Percentiles rank a stretch among this genome's conserved stretches.
Conservation (phyloP, 2,113 vertebrate genomes). For the Cervus canadensis region DNA sequence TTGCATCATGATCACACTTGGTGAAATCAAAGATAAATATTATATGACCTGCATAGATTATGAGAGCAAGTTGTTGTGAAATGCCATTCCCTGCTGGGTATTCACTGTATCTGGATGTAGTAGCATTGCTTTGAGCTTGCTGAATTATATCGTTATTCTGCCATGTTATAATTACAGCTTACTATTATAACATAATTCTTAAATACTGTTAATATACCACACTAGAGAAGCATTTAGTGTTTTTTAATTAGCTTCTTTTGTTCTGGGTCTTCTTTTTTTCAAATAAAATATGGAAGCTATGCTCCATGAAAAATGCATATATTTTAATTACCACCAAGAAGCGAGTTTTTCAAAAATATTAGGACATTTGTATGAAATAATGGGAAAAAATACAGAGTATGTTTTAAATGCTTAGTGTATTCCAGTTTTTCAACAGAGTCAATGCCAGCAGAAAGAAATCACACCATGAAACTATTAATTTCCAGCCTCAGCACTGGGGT, state of each 20-base stretch:
- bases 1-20: conserved; percentile 66
- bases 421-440: background rate
- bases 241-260: conserved; percentile 48
- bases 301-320: conserved; percentile 10
- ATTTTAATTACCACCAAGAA: conserved; percentile 15
- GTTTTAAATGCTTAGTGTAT: background rate
- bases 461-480: background rate
- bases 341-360: background rate
- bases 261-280: background rate
- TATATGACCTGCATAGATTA: conserved; percentile 62
- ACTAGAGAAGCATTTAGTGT: background rate
- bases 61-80: conserved; percentile 50
- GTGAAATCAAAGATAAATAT: conserved; percentile 76
- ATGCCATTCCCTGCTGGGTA: conserved; percentile 49
- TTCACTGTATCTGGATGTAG: conserved; percentile 9
- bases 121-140: conserved; percentile 25
- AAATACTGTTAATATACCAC: conserved; percentile 5
- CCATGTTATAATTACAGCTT: conserved; percentile 48
- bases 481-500: background rate
- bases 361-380: background rate
- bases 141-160: conserved; percentile 10
- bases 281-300: conserved; percentile 38
- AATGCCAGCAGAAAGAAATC: background rate
- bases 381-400: no score
- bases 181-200: conserved; percentile 36